Base-by-base conservation (phyloP, 2,888 invertebrate species). In the Acrobasis consociella region DNA sequence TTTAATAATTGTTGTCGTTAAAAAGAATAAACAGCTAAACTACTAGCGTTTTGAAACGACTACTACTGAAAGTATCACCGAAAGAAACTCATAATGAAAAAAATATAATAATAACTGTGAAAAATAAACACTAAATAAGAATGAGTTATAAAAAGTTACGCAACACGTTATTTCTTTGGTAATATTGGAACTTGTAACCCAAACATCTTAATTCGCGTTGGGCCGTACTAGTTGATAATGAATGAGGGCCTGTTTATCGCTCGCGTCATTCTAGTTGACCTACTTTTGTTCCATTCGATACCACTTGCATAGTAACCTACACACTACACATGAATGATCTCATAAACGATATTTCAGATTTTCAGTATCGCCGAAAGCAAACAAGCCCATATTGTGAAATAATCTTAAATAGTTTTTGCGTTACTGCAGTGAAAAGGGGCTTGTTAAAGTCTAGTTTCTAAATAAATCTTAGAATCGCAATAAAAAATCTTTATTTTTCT, bases 241-340 rank as follows among this genome's bases (percentile, higher is more conserved):
- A 83, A 85, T 83, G 81, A 87, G 85, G 85, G 85, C 84, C 80
- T 82, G 80, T 87, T 89, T 89, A 89, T 91, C 90, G 88, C 81
- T 82, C 80, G 82, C 91, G 91, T 91, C 90, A 89, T 86, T 74
- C 83, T 77, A 81, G 83, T 83, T 89, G 91, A 91, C 91, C 91
- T 75, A 91, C 83, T 89, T 91, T 81, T 80, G 74, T 78, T 77
- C 80, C 75, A 86, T 87, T 85, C 87, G 85, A 87, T 89, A 85
- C 83, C 82, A 86, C 85, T 86, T 85, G 82, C 76, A 83, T 72
- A 78, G 72, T 77, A 81, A 76, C 75, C 74, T 77, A 82, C 75
- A 72, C 68, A 74, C 71, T 77, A 82, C 75, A 72, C 68, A 74
- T 71, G 77, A 78, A 82, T 82, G 81, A 79, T 83, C 82, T 82